A percentile compares a stretch with the other conserved stretches of the same genome.
Evolutionary conservation across 1,140 invertebrate genomes (phyloP).

Genomic region (Ostrea denselamellosa): DNA sequence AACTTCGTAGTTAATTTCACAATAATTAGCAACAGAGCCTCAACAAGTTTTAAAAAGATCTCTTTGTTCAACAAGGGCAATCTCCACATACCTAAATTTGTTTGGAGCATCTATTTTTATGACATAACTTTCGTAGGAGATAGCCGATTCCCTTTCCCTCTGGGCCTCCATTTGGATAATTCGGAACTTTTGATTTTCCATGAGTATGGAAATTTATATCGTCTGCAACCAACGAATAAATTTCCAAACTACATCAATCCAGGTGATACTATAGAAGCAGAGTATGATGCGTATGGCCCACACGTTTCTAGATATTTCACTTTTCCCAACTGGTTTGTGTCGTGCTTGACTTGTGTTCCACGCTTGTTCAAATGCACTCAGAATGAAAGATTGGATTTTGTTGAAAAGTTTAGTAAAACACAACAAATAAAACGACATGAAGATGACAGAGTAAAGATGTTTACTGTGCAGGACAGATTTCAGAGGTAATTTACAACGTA

Average conservation of each 20-base stretch:
- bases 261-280: neutral
- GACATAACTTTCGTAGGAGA: conserved; percentile 58
- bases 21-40: neutral
- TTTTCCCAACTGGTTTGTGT: conserved; percentile 54
- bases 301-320: conserved; percentile 14
- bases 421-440: conserved; percentile 37
- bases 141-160: neutral
- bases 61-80: conserved; percentile 62
- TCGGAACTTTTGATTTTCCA: conserved; percentile 22
- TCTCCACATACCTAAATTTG: conserved; percentile 46
- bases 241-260: neutral
- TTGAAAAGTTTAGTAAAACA: neutral
- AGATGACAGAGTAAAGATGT: conserved; percentile 14
- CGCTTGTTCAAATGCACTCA: neutral
- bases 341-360: neutral
- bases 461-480: conserved; percentile 34
- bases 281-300: neutral
- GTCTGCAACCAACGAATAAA: conserved; percentile 26
- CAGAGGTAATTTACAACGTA: neutral
- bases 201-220: conserved; percentile 9
- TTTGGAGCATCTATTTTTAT: conserved; percentile 65
- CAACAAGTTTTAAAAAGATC: conserved; percentile 10
- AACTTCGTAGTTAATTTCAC: conserved; percentile 20
- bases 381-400: conserved; percentile 39
- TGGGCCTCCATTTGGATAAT: neutral